A percentile compares a stretch with the other conserved stretches of the same genome.
Conservation (phyloP, 2,888 invertebrate genomes). For the Andrena bucephala region DNA sequence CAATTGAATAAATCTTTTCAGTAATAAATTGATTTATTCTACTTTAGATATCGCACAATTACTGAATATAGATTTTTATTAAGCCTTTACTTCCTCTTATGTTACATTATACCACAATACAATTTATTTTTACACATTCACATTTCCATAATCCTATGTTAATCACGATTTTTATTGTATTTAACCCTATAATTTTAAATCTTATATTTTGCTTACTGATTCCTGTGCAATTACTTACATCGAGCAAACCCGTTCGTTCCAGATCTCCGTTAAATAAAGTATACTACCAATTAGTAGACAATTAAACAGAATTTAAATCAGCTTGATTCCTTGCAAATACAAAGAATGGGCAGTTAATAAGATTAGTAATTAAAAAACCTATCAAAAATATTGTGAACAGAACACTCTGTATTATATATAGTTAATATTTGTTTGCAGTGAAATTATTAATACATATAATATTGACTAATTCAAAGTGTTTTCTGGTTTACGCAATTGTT, state of each 20-base stretch:
- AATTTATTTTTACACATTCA: background rate
- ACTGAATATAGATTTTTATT: slow-evolving; percentile 4
- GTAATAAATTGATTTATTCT: background rate
- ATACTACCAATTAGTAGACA: background rate
- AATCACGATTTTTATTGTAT: background rate
- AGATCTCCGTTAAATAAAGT: background rate
- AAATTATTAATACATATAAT: background rate
- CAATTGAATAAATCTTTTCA: background rate
- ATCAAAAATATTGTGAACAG: background rate
- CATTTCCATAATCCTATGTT: slow-evolving; percentile 19
- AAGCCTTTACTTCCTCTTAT: background rate
- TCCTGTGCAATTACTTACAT: background rate
- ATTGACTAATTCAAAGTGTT: slow-evolving; percentile 39
- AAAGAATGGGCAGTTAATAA: background rate
- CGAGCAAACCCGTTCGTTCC: background rate
- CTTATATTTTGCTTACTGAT: background rate
- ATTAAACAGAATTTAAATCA: background rate
- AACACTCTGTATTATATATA: background rate
- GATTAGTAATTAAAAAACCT: background rate
- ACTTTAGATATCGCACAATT: background rate
- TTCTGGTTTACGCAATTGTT: slow-evolving; percentile 48
- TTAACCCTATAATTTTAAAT: background rate
- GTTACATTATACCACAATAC: slow-evolving; percentile 1
- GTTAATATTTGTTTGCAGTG: background rate
- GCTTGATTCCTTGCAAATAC: background rate